Conservation (phyloP, 2,797 vertebrate species). For the Hippocampus kuda region DNA sequence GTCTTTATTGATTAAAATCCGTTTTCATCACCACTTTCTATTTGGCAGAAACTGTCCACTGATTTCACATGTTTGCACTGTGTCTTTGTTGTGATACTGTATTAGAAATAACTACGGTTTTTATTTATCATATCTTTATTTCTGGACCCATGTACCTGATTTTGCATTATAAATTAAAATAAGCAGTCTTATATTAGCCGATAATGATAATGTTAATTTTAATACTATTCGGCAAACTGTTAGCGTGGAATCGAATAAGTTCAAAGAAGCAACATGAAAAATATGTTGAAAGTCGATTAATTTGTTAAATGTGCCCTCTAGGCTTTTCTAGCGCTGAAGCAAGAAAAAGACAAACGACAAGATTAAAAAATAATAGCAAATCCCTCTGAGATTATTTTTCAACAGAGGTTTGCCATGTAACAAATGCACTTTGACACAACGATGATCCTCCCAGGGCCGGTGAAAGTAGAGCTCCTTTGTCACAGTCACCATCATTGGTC, state of each 20-base stretch:
- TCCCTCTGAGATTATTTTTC: background rate
- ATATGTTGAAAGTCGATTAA: too few relatives aligned
- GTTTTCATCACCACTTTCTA: too few relatives aligned
- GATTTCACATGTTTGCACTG: too few relatives aligned
- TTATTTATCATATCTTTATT: background rate
- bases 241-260: too few relatives aligned
- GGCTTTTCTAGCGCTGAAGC: background rate
- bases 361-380: background rate
- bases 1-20: too few relatives aligned
- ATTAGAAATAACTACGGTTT: too few relatives aligned
- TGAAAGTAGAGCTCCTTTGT: slow-evolving; percentile 36
- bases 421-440: slow-evolving; percentile 32
- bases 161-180: background rate
- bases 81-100: too few relatives aligned
- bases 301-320: too few relatives aligned
- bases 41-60: too few relatives aligned
- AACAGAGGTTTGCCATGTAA: slow-evolving; percentile 6
- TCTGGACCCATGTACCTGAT: background rate
- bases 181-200: background rate
- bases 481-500: slow-evolving; percentile 26
- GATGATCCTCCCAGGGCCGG: slow-evolving; percentile 26
- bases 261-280: too few relatives aligned
- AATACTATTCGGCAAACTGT: background rate
- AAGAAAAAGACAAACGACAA: background rate
- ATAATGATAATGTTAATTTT: background rate